Percentiles rank a stretch among this genome's conserved stretches.
These are phyloP conservation scores for Lagodon rhomboides DNA, from an alignment of 2,797 vertebrate genomes.

Conservation along the genomic window DNA sequence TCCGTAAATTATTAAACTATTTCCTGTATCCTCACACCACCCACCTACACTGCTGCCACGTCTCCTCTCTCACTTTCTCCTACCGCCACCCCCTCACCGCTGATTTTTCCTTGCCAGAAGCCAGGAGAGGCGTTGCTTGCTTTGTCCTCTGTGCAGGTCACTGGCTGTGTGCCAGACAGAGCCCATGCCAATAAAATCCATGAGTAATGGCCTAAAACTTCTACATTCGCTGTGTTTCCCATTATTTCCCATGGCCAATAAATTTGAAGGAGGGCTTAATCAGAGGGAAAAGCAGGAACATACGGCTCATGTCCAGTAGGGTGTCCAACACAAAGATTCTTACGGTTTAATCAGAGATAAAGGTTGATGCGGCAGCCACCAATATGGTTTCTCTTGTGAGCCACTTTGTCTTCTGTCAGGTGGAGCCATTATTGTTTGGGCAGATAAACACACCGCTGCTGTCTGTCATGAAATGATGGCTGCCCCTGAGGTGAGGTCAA, in stretches of 20 bases:
- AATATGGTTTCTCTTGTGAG: conserved; percentile 52
- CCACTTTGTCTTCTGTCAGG: conserved; percentile 69
- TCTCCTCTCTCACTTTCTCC: conserved; percentile 63
- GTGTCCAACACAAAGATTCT: conserved; percentile 68
- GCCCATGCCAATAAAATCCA: conserved; percentile 81
- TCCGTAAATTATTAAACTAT: conserved; percentile 63
- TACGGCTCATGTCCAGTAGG: conserved; percentile 66
- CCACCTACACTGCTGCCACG: conserved; percentile 58
- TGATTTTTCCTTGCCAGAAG: conserved; percentile 69
- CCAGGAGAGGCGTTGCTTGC: conserved; percentile 80
- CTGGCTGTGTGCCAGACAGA: conserved; percentile 76
- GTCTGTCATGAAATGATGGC: conserved; percentile 52
- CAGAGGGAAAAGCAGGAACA: conserved; percentile 74
- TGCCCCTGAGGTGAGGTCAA: conserved; percentile 33
- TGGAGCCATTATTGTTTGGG: conserved; percentile 58
- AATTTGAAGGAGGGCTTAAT: conserved; percentile 80
- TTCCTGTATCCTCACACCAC: conserved; percentile 65
- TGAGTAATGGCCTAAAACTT: conserved; percentile 83
- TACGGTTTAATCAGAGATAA: conserved; percentile 75
- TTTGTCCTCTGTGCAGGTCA: conserved; percentile 84
- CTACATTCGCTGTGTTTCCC: conserved; percentile 81
- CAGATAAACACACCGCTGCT: conserved; percentile 53
- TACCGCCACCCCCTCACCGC: conserved; percentile 61
- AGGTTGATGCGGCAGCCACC: conserved; percentile 60
- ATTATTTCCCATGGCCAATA: conserved; percentile 82